These are phyloP conservation scores for Cantharis flavilabris DNA, from an alignment of 2,888 invertebrate species.

Conservation along the genomic window DNA sequence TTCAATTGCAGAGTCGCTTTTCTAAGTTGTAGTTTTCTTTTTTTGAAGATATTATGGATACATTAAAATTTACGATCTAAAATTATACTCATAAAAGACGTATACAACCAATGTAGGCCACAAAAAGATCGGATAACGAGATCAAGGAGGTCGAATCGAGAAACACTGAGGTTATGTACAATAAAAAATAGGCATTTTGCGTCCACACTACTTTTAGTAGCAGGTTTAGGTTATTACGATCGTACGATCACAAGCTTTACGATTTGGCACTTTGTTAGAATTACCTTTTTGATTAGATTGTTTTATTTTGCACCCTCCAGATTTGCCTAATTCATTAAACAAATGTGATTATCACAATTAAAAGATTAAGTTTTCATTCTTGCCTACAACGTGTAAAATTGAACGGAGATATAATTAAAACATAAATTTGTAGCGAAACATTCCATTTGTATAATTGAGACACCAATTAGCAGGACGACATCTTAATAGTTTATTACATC, in stretches of 20 bases:
- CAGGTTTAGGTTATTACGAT: conserved; percentile 21
- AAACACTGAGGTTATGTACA: conserved; percentile 38
- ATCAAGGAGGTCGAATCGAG: conserved; percentile 38
- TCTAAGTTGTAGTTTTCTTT: conserved; percentile 16
- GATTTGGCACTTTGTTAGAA: conserved; percentile 20
- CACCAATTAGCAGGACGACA: not conserved
- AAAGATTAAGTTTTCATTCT: not conserved
- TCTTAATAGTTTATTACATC: not conserved
- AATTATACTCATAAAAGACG: conserved; percentile 27
- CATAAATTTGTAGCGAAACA: not conserved
- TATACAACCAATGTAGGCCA: conserved; percentile 34
- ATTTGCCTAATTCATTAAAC: not conserved
- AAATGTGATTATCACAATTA: not conserved
- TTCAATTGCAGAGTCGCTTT: conserved; percentile 23
- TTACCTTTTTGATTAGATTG: conserved; percentile 8
- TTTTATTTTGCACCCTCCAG: not conserved
- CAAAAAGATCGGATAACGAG: conserved; percentile 39
- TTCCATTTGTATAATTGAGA: not conserved
- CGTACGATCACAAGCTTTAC: conserved; percentile 18
- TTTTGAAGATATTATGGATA: conserved; percentile 24
- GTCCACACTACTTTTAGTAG: conserved; percentile 31
- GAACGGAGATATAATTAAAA: not conserved
- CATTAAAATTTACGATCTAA: conserved; percentile 38
- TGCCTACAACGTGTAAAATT: not conserved
- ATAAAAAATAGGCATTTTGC: conserved; percentile 37